Percentiles rank a stretch among this genome's conserved stretches.
phyloP scores from a whole-genome alignment of 2,797 vertebrate species.

The Aythya fuligula region DNA sequence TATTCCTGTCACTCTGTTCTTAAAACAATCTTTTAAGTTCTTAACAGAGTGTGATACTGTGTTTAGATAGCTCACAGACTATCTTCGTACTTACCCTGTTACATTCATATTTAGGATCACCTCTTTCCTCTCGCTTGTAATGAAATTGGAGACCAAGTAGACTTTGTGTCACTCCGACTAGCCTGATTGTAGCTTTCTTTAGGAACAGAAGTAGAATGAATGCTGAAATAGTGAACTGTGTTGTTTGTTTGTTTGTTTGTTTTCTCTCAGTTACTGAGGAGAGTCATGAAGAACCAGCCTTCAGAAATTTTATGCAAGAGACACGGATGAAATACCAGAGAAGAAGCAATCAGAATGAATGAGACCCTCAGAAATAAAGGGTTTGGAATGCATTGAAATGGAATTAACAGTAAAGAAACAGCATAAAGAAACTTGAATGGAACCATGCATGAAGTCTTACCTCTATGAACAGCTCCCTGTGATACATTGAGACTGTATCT shows the following conservation, averaged over 20 bases:
- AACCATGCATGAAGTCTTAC: not conserved
- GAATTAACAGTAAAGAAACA: not conserved
- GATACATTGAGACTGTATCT: not conserved
- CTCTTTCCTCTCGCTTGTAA: not conserved
- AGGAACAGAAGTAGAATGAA: not conserved
- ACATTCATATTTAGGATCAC: not conserved
- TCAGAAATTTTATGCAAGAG: constrained; percentile 90
- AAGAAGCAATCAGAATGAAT: constrained; percentile 75
- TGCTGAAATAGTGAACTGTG: not conserved
- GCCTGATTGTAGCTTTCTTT: not conserved
- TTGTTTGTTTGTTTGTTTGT: too few species aligned
- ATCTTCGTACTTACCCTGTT: not conserved
- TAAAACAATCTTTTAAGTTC: not conserved
- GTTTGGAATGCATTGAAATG: not conserved
- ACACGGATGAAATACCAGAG: constrained; percentile 82
- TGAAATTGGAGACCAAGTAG: not conserved
- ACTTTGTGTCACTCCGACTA: not conserved
- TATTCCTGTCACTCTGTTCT: not conserved
- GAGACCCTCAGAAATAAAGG: not conserved
- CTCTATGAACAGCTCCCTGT: not conserved
- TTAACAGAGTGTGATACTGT: not conserved
- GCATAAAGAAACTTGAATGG: not conserved
- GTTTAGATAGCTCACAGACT: not conserved
- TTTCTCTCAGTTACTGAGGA: constrained; percentile 85
- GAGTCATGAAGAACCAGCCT: constrained; percentile 88